A percentile compares a stretch with the other conserved stretches of the same genome.
Evolutionary conservation across 2,113 vertebrate genomes (phyloP).

Genomic region (Dipodomys ordii): DNA sequence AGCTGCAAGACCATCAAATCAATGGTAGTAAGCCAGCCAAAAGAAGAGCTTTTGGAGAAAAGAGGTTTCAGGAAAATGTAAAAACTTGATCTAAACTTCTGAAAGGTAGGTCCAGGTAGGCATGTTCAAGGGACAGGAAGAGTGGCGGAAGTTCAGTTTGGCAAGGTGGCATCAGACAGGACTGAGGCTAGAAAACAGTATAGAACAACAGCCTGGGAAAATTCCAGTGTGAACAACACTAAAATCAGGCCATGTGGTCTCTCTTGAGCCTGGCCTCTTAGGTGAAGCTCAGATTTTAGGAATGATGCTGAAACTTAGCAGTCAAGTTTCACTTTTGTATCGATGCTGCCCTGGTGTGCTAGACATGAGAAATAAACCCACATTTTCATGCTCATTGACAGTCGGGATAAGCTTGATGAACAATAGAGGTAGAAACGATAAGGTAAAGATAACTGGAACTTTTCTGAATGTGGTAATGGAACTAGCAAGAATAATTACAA

Average conservation of each 20-base stretch:
- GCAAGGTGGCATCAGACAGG: too few species aligned
- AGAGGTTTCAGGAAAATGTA: too few species aligned
- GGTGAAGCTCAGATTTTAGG: not conserved
- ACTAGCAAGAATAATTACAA: not conserved
- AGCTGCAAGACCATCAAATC: not conserved
- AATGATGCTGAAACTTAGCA: not conserved
- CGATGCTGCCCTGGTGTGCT: not conserved
- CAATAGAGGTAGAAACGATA: not conserved
- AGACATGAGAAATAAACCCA: not conserved
- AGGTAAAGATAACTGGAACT: not conserved
- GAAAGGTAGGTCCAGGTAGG: not conserved
- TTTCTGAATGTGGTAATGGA: not conserved
- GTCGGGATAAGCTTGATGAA: not conserved
- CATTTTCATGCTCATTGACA: not conserved
- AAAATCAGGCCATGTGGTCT: too few species aligned
- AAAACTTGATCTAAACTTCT: not conserved
- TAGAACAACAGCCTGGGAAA: not conserved
- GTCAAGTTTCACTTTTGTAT: not conserved
- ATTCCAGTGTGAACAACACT: not conserved
- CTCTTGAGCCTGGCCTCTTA: too few species aligned
- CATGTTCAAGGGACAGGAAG: not conserved
- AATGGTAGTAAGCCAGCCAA: not conserved
- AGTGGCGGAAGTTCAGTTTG: not conserved
- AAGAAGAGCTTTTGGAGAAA: not conserved
- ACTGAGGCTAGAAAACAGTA: fast-evolving